Conservation (phyloP, 2,797 vertebrate species). For the Acrocephalus scirpaceus region DNA sequence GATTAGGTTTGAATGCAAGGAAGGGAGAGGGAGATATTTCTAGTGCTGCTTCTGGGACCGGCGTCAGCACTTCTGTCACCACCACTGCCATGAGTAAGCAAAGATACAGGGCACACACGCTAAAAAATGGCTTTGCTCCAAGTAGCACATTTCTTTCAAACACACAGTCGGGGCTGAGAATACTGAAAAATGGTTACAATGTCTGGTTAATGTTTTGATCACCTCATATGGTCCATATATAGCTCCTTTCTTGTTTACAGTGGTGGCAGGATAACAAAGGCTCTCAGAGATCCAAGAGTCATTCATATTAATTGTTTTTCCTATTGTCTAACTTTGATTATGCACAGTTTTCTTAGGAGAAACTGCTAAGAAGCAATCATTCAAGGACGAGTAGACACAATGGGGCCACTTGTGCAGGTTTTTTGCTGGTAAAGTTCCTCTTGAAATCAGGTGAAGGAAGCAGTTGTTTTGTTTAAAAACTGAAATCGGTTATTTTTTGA, state of each 20-base stretch:
- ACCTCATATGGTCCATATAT: conserved; percentile 56
- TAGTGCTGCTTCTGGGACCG: not conserved
- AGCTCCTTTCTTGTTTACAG: conserved; percentile 40
- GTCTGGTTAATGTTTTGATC: conserved; percentile 76
- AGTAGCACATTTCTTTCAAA: conserved; percentile 68
- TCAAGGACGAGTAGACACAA: not conserved
- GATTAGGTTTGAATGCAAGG: conserved; percentile 26
- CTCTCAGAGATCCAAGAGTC: conserved; percentile 19
- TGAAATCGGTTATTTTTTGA: not conserved
- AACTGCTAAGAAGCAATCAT: conserved; percentile 12
- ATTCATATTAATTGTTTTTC: conserved; percentile 52
- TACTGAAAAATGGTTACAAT: conserved; percentile 59
- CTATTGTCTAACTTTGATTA: conserved; percentile 33
- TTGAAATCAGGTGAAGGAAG: conserved; percentile 45
- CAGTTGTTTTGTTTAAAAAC: conserved; percentile 29
- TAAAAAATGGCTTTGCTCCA: conserved; percentile 66
- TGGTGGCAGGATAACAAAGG: conserved; percentile 49
- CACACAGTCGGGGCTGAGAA: conserved; percentile 40
- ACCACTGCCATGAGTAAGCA: conserved; percentile 50
- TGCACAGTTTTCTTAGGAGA: conserved; percentile 33
- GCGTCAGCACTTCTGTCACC: conserved; percentile 51
- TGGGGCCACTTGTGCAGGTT: not conserved
- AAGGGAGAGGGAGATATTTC: conserved; percentile 18
- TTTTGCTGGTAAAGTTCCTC: conserved; percentile 1
- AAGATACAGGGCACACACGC: not conserved